These are phyloP conservation scores for Lepidurus arcticus DNA, from an alignment of 1,140 invertebrate genomes.

Conservation along the genomic window DNA sequence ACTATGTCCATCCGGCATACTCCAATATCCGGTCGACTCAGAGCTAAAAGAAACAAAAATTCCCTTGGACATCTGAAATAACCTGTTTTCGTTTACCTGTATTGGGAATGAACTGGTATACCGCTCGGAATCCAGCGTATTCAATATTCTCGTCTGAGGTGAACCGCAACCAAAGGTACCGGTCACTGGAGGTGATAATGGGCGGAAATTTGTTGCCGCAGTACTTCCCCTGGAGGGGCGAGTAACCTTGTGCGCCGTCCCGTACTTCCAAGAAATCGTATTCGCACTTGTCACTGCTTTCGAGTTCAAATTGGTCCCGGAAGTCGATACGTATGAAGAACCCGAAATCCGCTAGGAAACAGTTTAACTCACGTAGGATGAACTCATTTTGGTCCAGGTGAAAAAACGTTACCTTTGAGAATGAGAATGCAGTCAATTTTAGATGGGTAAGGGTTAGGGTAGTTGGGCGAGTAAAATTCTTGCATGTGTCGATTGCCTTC, in stretches of 20 bases:
- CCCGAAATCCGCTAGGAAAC: constrained; percentile 63
- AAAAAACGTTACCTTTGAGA: constrained; percentile 55
- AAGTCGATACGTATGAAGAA: constrained; percentile 73
- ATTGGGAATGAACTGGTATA: constrained; percentile 58
- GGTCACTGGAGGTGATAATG: constrained; percentile 64
- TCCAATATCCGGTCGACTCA: constrained; percentile 49
- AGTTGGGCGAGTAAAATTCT: constrained; percentile 68
- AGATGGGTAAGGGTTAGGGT: constrained; percentile 63
- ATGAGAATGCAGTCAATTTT: constrained; percentile 62
- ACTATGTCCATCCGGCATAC: constrained; percentile 50
- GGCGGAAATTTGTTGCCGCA: constrained; percentile 73
- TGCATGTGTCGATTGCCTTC: constrained; percentile 51
- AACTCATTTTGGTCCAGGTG: constrained; percentile 8
- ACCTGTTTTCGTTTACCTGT: constrained; percentile 38
- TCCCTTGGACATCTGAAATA: not conserved
- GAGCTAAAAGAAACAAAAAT: constrained; percentile 34
- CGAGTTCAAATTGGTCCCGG: constrained; percentile 70
- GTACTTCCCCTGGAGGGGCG: constrained; percentile 58
- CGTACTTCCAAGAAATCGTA: constrained; percentile 78
- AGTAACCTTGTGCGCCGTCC: constrained; percentile 79
- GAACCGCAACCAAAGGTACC: constrained; percentile 77
- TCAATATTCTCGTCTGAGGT: constrained; percentile 77
- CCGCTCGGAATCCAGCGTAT: constrained; percentile 71
- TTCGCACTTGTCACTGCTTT: constrained; percentile 64
- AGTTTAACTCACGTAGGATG: constrained; percentile 34